These are phyloP conservation scores for Pachyuromys duprasi DNA, from an alignment of 2,797 vertebrate species.

Conservation along the genomic window DNA sequence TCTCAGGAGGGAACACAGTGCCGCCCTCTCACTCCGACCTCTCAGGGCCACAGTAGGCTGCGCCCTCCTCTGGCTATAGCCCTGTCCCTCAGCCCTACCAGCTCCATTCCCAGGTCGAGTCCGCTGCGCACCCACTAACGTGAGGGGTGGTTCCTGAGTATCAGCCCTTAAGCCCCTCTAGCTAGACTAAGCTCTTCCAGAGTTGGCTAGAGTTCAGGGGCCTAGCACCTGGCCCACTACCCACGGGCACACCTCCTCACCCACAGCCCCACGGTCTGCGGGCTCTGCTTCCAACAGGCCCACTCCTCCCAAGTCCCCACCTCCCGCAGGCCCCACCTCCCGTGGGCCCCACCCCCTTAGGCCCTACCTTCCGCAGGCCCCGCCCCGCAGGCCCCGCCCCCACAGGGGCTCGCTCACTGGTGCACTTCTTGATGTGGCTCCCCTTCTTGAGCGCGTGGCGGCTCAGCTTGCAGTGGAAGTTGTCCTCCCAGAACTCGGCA, in stretches of 20 bases:
- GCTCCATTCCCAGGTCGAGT: accelerated
- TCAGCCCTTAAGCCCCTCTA: too few relatives aligned
- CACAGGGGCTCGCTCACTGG: slow-evolving; percentile 90
- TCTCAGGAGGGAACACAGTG: background rate
- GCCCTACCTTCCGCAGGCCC: background rate
- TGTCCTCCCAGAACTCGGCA: slow-evolving; percentile 98
- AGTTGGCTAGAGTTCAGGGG: background rate
- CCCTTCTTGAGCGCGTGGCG: slow-evolving; percentile 95
- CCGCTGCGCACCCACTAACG: background rate
- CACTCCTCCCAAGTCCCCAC: too few relatives aligned
- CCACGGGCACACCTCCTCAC: background rate
- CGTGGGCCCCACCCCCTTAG: background rate
- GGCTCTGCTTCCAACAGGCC: too few relatives aligned
- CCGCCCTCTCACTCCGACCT: background rate
- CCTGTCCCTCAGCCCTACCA: background rate
- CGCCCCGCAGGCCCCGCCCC: too few relatives aligned
- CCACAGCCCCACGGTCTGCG: too few relatives aligned
- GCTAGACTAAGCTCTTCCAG: too few relatives aligned
- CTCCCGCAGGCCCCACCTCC: too few relatives aligned
- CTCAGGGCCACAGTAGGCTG: background rate
- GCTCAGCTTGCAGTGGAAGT: slow-evolving; percentile 98
- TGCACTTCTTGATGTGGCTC: slow-evolving; percentile 96
- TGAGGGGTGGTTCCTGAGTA: background rate
- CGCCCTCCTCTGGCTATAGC: background rate
- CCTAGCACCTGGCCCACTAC: background rate